These are phyloP conservation scores for Tethya wilhelma DNA, from an alignment of 37 sponge, comb jelly and placozoan genomes.

Conservation along the genomic window DNA sequence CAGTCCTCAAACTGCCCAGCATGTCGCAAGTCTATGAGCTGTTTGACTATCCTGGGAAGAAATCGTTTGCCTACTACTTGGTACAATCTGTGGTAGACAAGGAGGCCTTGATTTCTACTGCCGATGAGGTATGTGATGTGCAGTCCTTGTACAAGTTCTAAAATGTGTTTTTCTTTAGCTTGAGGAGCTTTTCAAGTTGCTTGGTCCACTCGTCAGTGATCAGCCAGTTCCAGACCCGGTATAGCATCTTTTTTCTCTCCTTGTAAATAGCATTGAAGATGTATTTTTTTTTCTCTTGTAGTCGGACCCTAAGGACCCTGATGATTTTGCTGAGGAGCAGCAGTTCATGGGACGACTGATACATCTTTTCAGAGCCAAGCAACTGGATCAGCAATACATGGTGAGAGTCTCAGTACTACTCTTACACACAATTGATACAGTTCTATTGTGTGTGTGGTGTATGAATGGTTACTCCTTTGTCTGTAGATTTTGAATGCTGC, in stretches of 20 bases:
- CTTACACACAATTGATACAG: too few species aligned
- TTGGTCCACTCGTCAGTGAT: constrained; percentile 80
- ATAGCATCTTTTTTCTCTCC: neutral
- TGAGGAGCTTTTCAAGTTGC: constrained; percentile 65
- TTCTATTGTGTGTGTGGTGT: too few species aligned
- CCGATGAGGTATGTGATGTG: constrained; percentile 70
- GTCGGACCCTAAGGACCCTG: constrained; percentile 90
- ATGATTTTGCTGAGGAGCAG: constrained; percentile 94
- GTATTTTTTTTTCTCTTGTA: constrained; percentile 15
- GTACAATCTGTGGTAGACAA: constrained; percentile 80
- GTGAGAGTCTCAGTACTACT: constrained; percentile 32
- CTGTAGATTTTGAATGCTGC: constrained; percentile 84
- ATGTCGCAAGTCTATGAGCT: constrained; percentile 57
- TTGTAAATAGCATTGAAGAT: neutral
- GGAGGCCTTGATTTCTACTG: constrained; percentile 59
- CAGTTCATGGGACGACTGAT: constrained; percentile 87
- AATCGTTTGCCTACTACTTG: constrained; percentile 74
- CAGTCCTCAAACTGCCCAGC: constrained; percentile 81
- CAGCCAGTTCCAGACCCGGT: constrained; percentile 52
- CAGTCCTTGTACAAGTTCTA: neutral
- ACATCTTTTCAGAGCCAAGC: constrained; percentile 74
- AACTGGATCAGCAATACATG: constrained; percentile 93
- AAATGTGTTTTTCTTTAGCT: too few species aligned
- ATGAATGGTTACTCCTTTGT: too few species aligned
- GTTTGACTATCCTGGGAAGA: constrained; percentile 77